Evolutionary conservation across 1,140 invertebrate genomes (phyloP), one percentile per base, ranked within the genome.

Genomic region (Pachypeltis micranthus): DNA sequence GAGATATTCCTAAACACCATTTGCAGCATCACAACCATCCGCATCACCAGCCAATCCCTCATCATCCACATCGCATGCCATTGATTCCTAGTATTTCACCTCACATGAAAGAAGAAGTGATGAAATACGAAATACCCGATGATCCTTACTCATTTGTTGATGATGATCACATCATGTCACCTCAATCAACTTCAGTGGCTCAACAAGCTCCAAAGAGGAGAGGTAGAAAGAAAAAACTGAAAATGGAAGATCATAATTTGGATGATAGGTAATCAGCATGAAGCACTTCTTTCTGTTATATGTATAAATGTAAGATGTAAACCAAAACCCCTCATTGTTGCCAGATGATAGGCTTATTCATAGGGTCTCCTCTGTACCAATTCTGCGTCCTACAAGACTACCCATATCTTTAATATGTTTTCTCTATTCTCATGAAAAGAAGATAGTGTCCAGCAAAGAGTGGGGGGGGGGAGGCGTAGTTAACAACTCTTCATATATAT

Each of bases 61-160:
- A 78, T 57, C 65, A 67, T 12, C 69, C 69, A 58, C 62, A 61
- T 12, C 56, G 1, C 60, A 65, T 28, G 27, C 34, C 28, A 56
- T 65, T 39, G 34, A 39, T 39, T 39, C 34, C n/a, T n/a, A n/a
- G n/a, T 65, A 70, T 51, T 64, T 44, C 63, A 24, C 62, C 34
- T 61, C 64, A 59, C 23, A 67, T 71, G 54, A 67, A 72, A 65
- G 7, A 69, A 72, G 57, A 74, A 69, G 55, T 68, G 71, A 77
- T 83, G 63, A 85, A 84, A 71, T 80, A 81, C 68, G 82, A 85
- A 69, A 80, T 81, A 63, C 72, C 79, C 61, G 83, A 83, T 66
- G 87, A 89, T 73, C 86, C 86, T 1, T 89, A 89, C 73, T 87
- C 85, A 71, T 89, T 89, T 76, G 86, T 89, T 24, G 87, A 89